Conservation (phyloP, 2,888 invertebrate species). For the Tryphoninae sp. region DNA sequence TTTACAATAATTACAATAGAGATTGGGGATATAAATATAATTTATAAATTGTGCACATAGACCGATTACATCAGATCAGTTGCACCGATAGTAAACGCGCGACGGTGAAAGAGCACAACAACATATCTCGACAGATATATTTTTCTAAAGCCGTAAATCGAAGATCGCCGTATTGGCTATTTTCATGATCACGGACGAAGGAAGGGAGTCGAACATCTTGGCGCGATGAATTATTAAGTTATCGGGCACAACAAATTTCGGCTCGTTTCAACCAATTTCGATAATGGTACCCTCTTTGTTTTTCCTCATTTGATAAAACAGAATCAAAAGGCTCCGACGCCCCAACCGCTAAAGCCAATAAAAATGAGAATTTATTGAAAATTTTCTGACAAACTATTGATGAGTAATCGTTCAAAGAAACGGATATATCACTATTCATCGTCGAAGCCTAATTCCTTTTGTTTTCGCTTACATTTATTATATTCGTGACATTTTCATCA, state of each 20-base stretch:
- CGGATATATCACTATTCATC: too few species aligned
- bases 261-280: too few species aligned
- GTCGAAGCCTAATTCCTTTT: too few species aligned
- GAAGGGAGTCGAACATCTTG: background rate
- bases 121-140: constrained; percentile 34
- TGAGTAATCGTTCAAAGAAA: background rate
- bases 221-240: background rate
- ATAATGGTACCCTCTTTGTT: too few species aligned
- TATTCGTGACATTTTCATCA: too few species aligned
- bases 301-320: too few species aligned
- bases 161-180: constrained; percentile 17
- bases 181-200: constrained; percentile 17
- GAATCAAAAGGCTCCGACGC: too few species aligned
- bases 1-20: constrained; percentile 78
- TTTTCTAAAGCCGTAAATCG: constrained; percentile 24
- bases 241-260: too few species aligned
- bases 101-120: constrained; percentile 55
- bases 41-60: constrained; percentile 74
- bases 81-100: constrained; percentile 57
- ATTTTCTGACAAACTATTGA: background rate
- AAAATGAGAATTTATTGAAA: too few species aligned
- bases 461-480: too few species aligned
- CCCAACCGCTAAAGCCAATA: too few species aligned
- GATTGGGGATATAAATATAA: constrained; percentile 70
- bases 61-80: constrained; percentile 72